Base-by-base conservation (phyloP, 1,140 invertebrate genomes). In the Carposina sasakii region DNA sequence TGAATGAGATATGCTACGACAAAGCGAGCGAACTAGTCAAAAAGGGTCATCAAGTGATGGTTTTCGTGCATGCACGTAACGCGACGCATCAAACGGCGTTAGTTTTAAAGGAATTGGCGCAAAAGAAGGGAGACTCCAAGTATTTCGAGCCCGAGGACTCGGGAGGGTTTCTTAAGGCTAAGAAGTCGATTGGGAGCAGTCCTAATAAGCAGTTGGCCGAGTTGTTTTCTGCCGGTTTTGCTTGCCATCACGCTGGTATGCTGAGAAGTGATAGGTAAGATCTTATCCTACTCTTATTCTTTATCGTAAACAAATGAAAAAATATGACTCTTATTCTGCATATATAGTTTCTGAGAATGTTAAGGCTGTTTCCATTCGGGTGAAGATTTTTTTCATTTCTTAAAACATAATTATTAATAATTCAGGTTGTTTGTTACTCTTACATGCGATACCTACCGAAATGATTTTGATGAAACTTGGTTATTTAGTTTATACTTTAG, bases 1-100 rank as follows among this genome's bases (percentile, higher is more conserved):
- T 99, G 94, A 97, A 99, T 81, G 87, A 91, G 39, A 90, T 97
- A 57, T 98, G 96, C 76, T 99, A 98, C 81, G 93, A 98, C 16
- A 96, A 99, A 88, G 94, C 96, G 3, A 60, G 92, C 0, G 90
- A 95, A 10, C 94, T 96, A 88, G 91, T 99, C 1, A 89, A 90
- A 59, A 90, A 94, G 63, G 96, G 95, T 0, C 93, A 99, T 77
- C 98, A 99, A 87, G 96, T 98, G 0, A 98, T 99, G 96, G 95
- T 99, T 0, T 99, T 99, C 86, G 98, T 99, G 0, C 98, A 99
- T 83, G 96, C 98, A 0, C 87, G 98, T 30, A 99, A 99, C 87
- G 95, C 96, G 5, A 99, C 98, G 0, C 90, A 94, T 13, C 88
- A 92, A 54, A 97, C 95, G 1, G 97, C 96, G 0, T 91, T 91